Evolutionary conservation across 2,888 invertebrate species (phyloP).

Genomic region (Drosophila formosana): DNA sequence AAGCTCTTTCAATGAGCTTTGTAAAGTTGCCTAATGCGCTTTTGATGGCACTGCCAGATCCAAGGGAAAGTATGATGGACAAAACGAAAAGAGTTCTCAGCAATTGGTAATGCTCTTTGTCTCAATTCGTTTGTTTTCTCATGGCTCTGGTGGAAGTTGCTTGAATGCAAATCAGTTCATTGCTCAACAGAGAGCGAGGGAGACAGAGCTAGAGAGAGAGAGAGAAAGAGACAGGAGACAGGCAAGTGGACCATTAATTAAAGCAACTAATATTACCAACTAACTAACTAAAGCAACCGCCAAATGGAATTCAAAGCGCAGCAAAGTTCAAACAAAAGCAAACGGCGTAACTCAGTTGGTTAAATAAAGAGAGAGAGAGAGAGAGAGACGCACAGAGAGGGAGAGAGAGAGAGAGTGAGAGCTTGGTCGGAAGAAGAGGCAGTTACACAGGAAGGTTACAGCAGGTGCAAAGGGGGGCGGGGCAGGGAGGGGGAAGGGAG

Average conservation of each 20-base stretch:
- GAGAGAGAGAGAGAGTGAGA: not conserved
- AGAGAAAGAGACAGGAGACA: constrained; percentile 9
- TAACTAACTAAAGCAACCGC: constrained; percentile 38
- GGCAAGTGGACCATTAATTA: constrained; percentile 67
- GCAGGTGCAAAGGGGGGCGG: not conserved
- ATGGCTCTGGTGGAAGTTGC: constrained; percentile 42
- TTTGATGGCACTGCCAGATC: not conserved
- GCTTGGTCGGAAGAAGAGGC: not conserved
- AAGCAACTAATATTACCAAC: constrained; percentile 71
- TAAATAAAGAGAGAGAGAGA: constrained; percentile 5
- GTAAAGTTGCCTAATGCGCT: not conserved
- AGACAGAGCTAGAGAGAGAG: constrained; percentile 13
- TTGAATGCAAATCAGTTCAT: constrained; percentile 63
- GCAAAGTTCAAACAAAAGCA: constrained; percentile 72
- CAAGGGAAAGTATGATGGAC: not conserved
- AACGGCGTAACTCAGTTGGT: constrained; percentile 57
- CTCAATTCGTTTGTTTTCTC: constrained; percentile 51
- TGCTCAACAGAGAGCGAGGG: constrained; percentile 45
- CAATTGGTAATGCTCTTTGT: constrained; percentile 37
- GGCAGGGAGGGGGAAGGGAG: not conserved
- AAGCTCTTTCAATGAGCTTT: not conserved
- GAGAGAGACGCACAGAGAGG: too few relatives aligned
- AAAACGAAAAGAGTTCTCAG: constrained; percentile 27
- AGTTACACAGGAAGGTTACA: constrained; percentile 12
- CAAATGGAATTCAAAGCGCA: constrained; percentile 51